Conservation (phyloP, 2,113 vertebrate species). For the Catharus fuscescens region DNA sequence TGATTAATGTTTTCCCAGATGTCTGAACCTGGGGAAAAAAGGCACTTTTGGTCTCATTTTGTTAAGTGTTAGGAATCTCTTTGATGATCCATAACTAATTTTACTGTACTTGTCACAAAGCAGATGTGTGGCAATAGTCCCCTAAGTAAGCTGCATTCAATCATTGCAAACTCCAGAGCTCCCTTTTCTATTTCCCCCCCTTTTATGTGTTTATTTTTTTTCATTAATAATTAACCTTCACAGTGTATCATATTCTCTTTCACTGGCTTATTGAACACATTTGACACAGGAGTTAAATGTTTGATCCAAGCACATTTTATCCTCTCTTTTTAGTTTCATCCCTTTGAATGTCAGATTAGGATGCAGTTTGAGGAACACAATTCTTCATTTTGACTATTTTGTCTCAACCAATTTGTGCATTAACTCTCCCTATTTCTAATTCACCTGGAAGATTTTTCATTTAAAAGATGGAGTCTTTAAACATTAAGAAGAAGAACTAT, state of each 20-base stretch:
- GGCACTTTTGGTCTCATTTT: conserved; percentile 46
- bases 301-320: not conserved
- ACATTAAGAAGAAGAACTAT: not conserved
- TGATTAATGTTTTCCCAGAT: conserved; percentile 67
- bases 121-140: conserved; percentile 41
- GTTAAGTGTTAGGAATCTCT: conserved; percentile 45
- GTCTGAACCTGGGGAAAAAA: conserved; percentile 45
- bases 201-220: not conserved
- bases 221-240: conserved; percentile 16
- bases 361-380: not conserved
- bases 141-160: not conserved
- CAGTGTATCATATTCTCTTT: not conserved
- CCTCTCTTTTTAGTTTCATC: not conserved
- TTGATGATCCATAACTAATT: conserved; percentile 69
- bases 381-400: not conserved
- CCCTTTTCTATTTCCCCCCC: not conserved
- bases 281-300: not conserved
- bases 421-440: not conserved
- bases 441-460: not conserved
- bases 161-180: not conserved
- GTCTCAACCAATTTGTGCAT: not conserved
- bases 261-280: not conserved
- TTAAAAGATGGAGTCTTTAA: not conserved
- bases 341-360: not conserved
- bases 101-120: conserved; percentile 58